Base-by-base conservation (phyloP, 2,888 invertebrate genomes). In the Galerucella nymphaeae region DNA sequence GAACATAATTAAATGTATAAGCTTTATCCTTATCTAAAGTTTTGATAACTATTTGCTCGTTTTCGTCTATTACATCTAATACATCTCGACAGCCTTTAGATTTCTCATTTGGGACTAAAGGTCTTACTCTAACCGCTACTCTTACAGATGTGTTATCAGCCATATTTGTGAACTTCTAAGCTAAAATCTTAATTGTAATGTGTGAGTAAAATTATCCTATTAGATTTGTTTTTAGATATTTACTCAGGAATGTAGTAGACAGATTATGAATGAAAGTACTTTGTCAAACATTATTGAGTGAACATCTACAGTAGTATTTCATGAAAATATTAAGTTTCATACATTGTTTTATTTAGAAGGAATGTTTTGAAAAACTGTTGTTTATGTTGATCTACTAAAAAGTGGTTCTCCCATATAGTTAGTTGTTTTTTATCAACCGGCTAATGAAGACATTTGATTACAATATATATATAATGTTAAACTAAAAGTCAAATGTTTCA, bases 1-100 rank as follows among this genome's bases (percentile, higher is more conserved):
- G 95, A 0, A 95, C 95, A 88, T 93, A 91, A 85, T 97, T 96
- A 82, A 91, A 97, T 0, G 95, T 94, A 79, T 95, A 97, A 0
- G 92, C 89, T 76, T 93, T 90, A 63, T 93, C 92, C 1, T 87
- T 85, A 11, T 89, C 88, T 66, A 90, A 89, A 23, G 70, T 68
- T 66, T 71, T 77, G 1, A 96, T 89, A 67, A 91, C 88, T 1
- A 96, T 90, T 85, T 96, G 96, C 0, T 91, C 90, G 71, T 90
- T 88, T 0, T 90, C 90, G 0, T 89, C 83, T 2, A 92, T 88
- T 1, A 92, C 91, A 23, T 92, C 90, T 10, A 97, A 88, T 75
- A 95, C 93, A 72, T 90, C 89, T 72, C 92, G 90, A 80, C 94
- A 96, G 0, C 96, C 96, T 80, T 92, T 90, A 0, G 90, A 89